phyloP scores from a whole-genome alignment of 2,888 invertebrate species.

The Cephonodes hylas region DNA sequence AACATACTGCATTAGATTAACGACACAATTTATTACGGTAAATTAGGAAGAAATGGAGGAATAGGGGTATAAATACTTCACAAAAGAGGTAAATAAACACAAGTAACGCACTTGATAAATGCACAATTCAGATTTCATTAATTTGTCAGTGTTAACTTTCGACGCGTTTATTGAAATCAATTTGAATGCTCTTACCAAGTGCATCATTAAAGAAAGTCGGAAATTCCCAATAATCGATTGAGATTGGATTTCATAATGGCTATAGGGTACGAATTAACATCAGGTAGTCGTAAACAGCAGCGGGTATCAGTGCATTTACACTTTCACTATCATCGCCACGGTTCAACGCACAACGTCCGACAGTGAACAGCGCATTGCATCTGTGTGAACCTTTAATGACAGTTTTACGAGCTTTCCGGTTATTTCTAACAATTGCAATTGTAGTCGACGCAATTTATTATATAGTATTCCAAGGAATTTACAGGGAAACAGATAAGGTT shows the following conservation, averaged over 20 bases:
- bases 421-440: conserved; percentile 1
- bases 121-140: not conserved
- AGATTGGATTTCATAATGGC: conserved; percentile 6
- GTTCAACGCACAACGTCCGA: conserved; percentile 49
- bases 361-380: conserved; percentile 29
- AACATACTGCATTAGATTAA: too few species aligned
- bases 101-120: not conserved
- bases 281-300: conserved; percentile 11
- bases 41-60: too few species aligned
- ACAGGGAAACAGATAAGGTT: not conserved
- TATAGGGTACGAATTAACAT: conserved; percentile 8
- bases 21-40: too few species aligned
- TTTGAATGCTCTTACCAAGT: not conserved
- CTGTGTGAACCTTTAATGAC: not conserved
- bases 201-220: not conserved
- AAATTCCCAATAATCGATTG: conserved; percentile 3
- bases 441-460: not conserved
- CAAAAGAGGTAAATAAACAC: not conserved
- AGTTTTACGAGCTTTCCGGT: not conserved
- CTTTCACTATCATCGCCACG: conserved; percentile 29
- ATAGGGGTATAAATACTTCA: too few species aligned
- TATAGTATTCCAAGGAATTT: not conserved
- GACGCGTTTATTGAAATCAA: not conserved
- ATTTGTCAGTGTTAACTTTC: not conserved
- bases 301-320: conserved; percentile 19